Percentiles rank a stretch among this genome's conserved stretches.
These are phyloP conservation scores for Andinoacara biseriatus DNA, from an alignment of 2,113 vertebrate species.

Conservation along the genomic window DNA sequence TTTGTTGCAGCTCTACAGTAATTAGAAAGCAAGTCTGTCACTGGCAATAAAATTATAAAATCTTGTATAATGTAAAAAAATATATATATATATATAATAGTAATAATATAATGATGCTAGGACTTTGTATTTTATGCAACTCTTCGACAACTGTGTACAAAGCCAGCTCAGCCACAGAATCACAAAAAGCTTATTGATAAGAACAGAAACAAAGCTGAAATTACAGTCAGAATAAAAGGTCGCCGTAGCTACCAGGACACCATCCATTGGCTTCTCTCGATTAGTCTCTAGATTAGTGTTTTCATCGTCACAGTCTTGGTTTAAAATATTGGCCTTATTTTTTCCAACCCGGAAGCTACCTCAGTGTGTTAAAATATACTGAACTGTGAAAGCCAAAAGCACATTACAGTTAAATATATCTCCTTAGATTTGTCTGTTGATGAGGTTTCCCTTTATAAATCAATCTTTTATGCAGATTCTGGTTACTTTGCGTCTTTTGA, in stretches of 20 bases:
- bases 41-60: neutral
- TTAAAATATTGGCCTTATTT: neutral
- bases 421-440: neutral
- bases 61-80: neutral
- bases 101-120: no score
- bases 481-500: neutral
- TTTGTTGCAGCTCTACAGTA: neutral
- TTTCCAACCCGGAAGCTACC: neutral
- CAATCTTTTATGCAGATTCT: neutral
- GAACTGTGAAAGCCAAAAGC: neutral
- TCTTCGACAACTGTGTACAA: no score
- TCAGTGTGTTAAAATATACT: neutral
- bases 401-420: neutral
- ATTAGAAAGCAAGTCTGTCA: neutral
- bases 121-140: no score
- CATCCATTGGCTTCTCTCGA: neutral
- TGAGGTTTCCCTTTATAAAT: no score
- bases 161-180: neutral
- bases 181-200: neutral
- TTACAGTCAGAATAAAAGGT: neutral
- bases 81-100: no score
- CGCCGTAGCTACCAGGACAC: fast-evolving
- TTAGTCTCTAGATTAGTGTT: neutral
- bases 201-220: neutral
- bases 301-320: neutral